A percentile compares a stretch with the other conserved stretches of the same genome.
These are phyloP conservation scores for Spilarctia lutea DNA, from an alignment of 2,888 invertebrate species.

Conservation along the genomic window DNA sequence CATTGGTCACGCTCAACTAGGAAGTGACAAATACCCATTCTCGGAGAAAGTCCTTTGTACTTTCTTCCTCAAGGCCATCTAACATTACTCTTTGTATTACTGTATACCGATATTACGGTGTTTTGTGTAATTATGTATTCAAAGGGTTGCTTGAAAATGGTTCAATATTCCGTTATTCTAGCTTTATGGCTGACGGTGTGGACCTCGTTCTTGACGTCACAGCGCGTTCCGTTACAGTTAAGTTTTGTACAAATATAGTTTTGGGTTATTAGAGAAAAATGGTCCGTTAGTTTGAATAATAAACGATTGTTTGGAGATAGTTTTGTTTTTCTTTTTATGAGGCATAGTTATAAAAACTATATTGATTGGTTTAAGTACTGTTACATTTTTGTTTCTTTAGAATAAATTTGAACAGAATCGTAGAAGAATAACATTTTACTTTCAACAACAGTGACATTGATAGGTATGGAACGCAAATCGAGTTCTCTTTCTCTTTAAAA, in stretches of 20 bases:
- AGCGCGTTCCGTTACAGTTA: constrained; percentile 43
- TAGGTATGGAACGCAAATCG: too few species aligned
- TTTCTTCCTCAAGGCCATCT: constrained; percentile 74
- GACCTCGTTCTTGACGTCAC: constrained; percentile 58
- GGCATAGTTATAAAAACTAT: constrained; percentile 16
- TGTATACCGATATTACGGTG: constrained; percentile 75
- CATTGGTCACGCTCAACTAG: constrained; percentile 73
- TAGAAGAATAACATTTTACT: not conserved
- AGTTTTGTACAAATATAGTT: constrained; percentile 63
- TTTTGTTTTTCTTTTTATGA: constrained; percentile 3
- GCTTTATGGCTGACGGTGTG: constrained; percentile 75
- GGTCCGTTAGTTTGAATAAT: constrained; percentile 49
- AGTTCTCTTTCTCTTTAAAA: too few species aligned
- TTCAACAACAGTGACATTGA: not conserved
- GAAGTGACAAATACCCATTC: constrained; percentile 72
- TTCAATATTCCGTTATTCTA: constrained; percentile 72
- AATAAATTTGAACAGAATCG: not conserved
- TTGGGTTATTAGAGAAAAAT: constrained; percentile 70
- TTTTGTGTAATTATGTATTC: constrained; percentile 80
- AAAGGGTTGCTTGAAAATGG: constrained; percentile 83
- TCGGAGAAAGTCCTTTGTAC: constrained; percentile 81
- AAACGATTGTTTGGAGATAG: constrained; percentile 21
- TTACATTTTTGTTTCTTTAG: not conserved
- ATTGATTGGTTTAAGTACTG: constrained; percentile 8
- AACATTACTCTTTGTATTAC: constrained; percentile 80